Evolutionary conservation across 2,888 invertebrate species (phyloP).

Genomic region (Drosophila sordidula): DNA sequence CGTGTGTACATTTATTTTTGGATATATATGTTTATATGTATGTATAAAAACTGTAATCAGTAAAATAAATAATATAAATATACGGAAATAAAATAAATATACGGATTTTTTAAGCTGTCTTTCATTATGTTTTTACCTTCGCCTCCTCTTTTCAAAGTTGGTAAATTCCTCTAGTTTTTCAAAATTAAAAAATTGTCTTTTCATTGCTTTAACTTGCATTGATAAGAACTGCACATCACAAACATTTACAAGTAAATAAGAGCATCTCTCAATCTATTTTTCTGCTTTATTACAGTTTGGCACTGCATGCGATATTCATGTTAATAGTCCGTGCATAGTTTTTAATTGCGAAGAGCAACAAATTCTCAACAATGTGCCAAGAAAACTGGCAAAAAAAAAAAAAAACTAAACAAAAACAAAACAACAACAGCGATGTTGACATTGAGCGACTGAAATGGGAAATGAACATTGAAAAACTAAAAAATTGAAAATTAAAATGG

Average conservation of each 20-base stretch:
- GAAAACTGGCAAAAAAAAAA: conserved; percentile 9
- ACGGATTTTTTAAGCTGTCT: no score
- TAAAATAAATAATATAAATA: no score
- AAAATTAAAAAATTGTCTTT: background rate
- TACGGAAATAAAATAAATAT: no score
- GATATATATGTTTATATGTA: no score
- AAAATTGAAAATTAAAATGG: conserved; percentile 44
- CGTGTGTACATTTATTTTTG: no score
- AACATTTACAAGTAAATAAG: background rate
- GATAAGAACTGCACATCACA: background rate
- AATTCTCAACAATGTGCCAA: conserved; percentile 16
- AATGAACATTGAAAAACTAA: conserved; percentile 61
- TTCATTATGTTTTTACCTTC: no score
- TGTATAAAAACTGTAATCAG: no score
- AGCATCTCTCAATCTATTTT: background rate
- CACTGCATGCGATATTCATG: background rate
- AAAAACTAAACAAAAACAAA: background rate
- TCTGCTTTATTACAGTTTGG: background rate
- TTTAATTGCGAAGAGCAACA: conserved; percentile 20
- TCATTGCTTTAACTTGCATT: background rate
- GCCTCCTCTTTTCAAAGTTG: background rate
- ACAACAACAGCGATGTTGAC: conserved; percentile 21
- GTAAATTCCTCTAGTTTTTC: background rate
- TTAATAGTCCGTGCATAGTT: conserved; percentile 22
- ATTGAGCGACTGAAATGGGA: conserved; percentile 62